These are phyloP conservation scores for Merodon equestris DNA, from an alignment of 2,888 invertebrate species.

Conservation along the genomic window DNA sequence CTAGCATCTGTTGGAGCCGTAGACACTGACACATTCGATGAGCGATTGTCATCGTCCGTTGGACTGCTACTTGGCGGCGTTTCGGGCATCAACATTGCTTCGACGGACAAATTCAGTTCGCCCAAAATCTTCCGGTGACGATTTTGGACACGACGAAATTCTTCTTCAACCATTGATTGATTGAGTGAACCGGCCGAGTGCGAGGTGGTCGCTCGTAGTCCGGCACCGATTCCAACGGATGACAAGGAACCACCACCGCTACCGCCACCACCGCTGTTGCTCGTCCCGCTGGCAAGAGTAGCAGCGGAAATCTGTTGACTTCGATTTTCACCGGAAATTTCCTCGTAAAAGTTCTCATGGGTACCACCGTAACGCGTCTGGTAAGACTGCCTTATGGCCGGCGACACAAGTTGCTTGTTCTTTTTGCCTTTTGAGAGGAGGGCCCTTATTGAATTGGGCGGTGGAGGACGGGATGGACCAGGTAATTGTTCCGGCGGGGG, in stretches of 20 bases:
- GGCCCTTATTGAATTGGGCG: slow-evolving; percentile 78
- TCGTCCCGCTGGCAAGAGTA: slow-evolving; percentile 28
- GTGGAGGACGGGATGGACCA: slow-evolving; percentile 72
- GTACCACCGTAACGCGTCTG: slow-evolving; percentile 87
- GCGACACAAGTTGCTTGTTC: slow-evolving; percentile 76
- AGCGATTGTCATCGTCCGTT: slow-evolving; percentile 75
- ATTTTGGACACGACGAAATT: slow-evolving; percentile 90
- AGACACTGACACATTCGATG: slow-evolving; percentile 31
- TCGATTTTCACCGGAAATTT: slow-evolving; percentile 69
- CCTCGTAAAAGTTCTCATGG: slow-evolving; percentile 72
- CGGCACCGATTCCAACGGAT: slow-evolving; percentile 25
- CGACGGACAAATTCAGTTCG: slow-evolving; percentile 91
- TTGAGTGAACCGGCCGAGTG: slow-evolving; percentile 85
- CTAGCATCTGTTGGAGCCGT: slow-evolving; percentile 22
- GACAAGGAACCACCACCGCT: slow-evolving; percentile 1
- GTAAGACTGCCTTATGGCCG: slow-evolving; percentile 82
- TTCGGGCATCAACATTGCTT: slow-evolving; percentile 94
- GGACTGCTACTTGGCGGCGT: slow-evolving; percentile 80
- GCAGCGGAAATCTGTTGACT: slow-evolving; percentile 51
- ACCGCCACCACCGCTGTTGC: background rate
- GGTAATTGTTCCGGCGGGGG: slow-evolving; percentile 81
- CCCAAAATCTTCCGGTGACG: slow-evolving; percentile 90
- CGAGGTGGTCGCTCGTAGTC: slow-evolving; percentile 72
- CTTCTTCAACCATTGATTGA: slow-evolving; percentile 88
- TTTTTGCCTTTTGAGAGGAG: slow-evolving; percentile 78